Base-by-base conservation (phyloP, 1,140 invertebrate species). In the Panulirus ornatus region DNA sequence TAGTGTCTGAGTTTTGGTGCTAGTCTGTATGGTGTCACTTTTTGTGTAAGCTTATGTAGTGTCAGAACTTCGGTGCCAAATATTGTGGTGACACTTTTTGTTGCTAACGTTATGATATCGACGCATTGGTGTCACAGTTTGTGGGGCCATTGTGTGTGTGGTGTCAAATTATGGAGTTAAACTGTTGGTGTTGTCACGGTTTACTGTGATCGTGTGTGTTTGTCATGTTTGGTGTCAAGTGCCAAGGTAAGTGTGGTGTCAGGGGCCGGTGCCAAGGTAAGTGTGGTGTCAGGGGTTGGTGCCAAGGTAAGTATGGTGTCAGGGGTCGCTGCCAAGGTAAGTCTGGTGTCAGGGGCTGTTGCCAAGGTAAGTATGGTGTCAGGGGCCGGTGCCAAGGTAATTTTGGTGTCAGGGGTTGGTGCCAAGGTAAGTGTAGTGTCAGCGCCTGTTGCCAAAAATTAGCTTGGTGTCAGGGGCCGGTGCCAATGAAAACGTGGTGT, bases 121-220 rank as follows among this genome's bases (percentile, higher is more conserved):
- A 38, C 70, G 34, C 70, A 38, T 73, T 34, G 36, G 34, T 22
- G 70, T 38, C 70, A 38, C 34, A 11, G 70, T 34, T 38, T 38
- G 27, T 38, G 70, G 70, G 70, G 11, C n/a, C 70, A 73, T 73
- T 34, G 36, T 73, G 70, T 73, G 36, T 73, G 42, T 73, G 70
- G 42, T n/a, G 34, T 38, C 70, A 38, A 19, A 1, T 38, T 73
- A 73, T 73, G 70, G 70, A 73, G 14, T 11, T 73, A 73, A 73
- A 73, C 70, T 38, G 70, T 73, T 34, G 70, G 42, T 34, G 70
- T 38, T 73, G 70, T 34, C 16, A n/a, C 70, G 70, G 36, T 22
- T 38, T 16, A 0, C 6, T 22, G n/a, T 3, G 9, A 34, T 30
- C 19, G 63, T 5, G 6, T 5, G 9, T 34, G 36, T 34, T 73